Evolutionary conservation across 1,140 invertebrate species (phyloP), one percentile per base, ranked within the genome.

Genomic region (Drosophila mauritiana): DNA sequence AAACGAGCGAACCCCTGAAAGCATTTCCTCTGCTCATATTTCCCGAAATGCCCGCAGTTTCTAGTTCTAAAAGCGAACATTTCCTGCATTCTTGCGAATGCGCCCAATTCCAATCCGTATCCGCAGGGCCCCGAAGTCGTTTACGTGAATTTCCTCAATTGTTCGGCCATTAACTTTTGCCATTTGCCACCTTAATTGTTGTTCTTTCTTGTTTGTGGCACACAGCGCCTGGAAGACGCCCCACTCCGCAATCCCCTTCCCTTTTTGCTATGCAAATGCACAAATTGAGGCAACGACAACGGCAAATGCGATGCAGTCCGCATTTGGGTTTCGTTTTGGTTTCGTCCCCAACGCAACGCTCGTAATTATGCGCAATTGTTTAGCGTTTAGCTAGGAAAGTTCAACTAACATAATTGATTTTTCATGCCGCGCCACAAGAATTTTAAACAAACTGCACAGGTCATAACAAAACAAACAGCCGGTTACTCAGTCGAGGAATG

Each of bases 361-460:
- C 68, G 73, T 89, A 80, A 89, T 89, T 89, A 89, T 89, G 84
- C 84, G 85, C 84, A 88, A 89, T 88, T 89, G 84, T 84, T 88
- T 88, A 86, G 83, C 75, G 75, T 75, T 85, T 81, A 86, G 78
- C 82, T 86, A 49, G 34, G 55, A 80, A 75, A 78, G 69, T 88
- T 88, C 69, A 78, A 25, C 64, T 57, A 70, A 80, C 80, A 80
- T 89, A 89, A 89, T 89, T 89, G 84, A 89, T 89, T 89, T 89
- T 84, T 80, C 69, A 73, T 78, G 75, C 49, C 62, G 69, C 62
- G 73, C 55, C 62, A 63, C 67, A 61, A 77, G 72, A 76, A 80
- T 76, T 80, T 80, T 53, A 70, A 65, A 40, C 52, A 79, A 76
- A 73, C 46, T 58, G 68, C 59, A 64, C 59, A 42, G 51, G 67